Evolutionary conservation across 2,888 invertebrate species (phyloP).

Genomic region (Anarsia innoxiella): DNA sequence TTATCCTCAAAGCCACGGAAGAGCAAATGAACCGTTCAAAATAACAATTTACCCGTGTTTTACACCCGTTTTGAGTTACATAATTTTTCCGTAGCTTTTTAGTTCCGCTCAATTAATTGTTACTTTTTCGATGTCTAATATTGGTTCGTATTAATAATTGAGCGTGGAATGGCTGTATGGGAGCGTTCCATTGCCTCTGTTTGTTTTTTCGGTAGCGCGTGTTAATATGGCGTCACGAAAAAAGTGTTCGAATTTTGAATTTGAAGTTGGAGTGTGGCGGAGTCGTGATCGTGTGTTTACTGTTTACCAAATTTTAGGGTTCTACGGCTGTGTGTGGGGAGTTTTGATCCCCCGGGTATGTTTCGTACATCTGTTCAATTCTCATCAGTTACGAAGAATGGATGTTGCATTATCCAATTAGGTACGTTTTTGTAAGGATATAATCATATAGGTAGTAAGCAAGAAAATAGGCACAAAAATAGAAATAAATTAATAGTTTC

Average conservation of each 20-base stretch:
- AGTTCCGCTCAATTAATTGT: conserved; percentile 52
- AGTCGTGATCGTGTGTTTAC: conserved; percentile 33
- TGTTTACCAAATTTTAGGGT: conserved; percentile 4
- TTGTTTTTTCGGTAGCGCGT: conserved; percentile 52
- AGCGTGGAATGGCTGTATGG: conserved; percentile 28
- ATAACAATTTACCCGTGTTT: conserved; percentile 56
- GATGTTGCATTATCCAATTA: too few relatives aligned
- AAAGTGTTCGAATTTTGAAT: conserved; percentile 17
- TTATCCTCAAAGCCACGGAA: conserved; percentile 47
- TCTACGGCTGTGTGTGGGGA: not conserved
- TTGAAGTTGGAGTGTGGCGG: too few relatives aligned
- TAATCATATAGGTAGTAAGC: too few relatives aligned
- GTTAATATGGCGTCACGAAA: conserved; percentile 42
- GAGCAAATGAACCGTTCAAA: conserved; percentile 58
- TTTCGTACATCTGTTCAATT: conserved; percentile 16
- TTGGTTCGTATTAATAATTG: conserved; percentile 29
- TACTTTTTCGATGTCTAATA: conserved; percentile 20
- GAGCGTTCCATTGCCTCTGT: conserved; percentile 22
- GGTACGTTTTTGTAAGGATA: too few relatives aligned
- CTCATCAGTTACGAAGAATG: too few relatives aligned
- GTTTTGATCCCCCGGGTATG: not conserved
- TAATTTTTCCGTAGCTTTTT: conserved; percentile 47
- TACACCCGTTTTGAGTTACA: conserved; percentile 35
- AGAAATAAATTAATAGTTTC: too few relatives aligned
- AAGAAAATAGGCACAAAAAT: too few relatives aligned